Percentiles rank a stretch among this genome's conserved stretches.
phyloP scores from a whole-genome alignment of 2,113 vertebrate species.

The Rhinopomastus cyanomelas region DNA sequence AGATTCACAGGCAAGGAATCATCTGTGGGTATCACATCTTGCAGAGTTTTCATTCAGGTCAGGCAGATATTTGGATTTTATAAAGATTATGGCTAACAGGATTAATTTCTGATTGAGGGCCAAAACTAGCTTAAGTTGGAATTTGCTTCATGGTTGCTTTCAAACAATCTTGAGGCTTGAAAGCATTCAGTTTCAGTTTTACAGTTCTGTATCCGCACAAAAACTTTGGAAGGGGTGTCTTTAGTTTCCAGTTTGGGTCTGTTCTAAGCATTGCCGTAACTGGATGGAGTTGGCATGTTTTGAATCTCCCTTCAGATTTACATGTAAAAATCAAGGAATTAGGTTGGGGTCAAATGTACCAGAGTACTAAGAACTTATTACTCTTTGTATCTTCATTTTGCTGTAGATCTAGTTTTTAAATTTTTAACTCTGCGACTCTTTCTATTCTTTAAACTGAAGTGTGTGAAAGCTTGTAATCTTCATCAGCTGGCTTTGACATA shows the following conservation, averaged over 20 bases:
- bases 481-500: not conserved
- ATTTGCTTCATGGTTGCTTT: not conserved
- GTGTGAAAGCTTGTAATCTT: not conserved
- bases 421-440: not conserved
- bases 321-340: not conserved
- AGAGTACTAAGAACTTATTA: not conserved
- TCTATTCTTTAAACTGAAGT: not conserved
- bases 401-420: not conserved
- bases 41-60: not conserved
- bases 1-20: not conserved
- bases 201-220: not conserved
- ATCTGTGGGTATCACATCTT: not conserved
- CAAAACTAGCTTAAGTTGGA: not conserved
- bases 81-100: not conserved
- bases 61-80: not conserved
- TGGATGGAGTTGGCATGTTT: not conserved
- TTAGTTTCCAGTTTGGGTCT: not conserved
- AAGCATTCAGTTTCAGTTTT: not conserved
- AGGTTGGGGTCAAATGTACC: not conserved
- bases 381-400: not conserved
- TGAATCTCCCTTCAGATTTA: not conserved
- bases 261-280: not conserved
- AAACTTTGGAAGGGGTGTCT: not conserved
- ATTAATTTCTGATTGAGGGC: conserved; percentile 25
- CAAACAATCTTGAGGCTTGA: not conserved